Evolutionary conservation across 2,113 vertebrate genomes (phyloP), one percentile per base, ranked within the genome.

Genomic region (Anhinga anhinga): DNA sequence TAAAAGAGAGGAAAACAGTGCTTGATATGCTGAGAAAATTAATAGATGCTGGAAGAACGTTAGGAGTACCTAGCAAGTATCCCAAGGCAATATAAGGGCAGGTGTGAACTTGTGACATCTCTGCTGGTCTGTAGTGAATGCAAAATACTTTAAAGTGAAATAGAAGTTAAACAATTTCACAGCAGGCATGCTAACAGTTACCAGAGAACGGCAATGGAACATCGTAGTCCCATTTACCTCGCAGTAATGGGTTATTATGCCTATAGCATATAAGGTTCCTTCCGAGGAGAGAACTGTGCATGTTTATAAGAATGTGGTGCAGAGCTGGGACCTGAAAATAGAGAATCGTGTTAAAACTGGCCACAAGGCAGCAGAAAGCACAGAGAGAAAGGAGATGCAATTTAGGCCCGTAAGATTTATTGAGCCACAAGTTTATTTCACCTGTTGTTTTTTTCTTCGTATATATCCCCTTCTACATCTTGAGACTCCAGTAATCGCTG

Each of bases 341-440:
- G 66, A 55, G 58, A 93, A 55, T 76, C 1, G 0, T 82, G 26
- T 62, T 80, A 55, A 77, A 95, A 76, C 19, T 87, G 61, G 45
- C 47, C 74, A 86, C 74, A 59, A 44, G 81, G 71, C 44, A 95
- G 36, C 45, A 82, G 26, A n/a, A 56, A 82, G 22, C 70, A 82
- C 55, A 42, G 79, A 56, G 61, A 67, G 44, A 69, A 74, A 58
- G 55, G 59, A 67, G 40, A 45, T 53, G 32, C 29, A 77, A 56
- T 93, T 95, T 86, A 45, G 40, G 18, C 20, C 49, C 3, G 0
- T 47, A n/a, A 61, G 78, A 82, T 88, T 82, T 93, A 94, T 95
- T 88, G 88, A 97, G 58, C 45, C 40, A 38, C 82, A 90, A 83
- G 42, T 80, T 84, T 93, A 59, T 76, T 95, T 93, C 36, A 82